Conservation (phyloP, 2,888 invertebrate genomes). For the Poecilus cupreus region DNA sequence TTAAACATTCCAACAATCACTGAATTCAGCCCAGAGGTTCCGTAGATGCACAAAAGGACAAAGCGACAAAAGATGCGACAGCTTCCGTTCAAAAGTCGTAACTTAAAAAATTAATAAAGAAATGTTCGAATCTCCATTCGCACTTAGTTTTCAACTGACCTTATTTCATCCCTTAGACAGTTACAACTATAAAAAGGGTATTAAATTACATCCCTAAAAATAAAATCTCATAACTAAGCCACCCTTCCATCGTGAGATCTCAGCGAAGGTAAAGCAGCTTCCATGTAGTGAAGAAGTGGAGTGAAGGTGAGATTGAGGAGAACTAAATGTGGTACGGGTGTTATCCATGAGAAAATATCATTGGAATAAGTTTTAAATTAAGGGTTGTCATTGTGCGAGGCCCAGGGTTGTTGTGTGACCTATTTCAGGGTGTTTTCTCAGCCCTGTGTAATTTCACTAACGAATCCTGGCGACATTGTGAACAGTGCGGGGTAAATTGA, state of each 20-base stretch:
- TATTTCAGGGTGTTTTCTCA: slow-evolving; percentile 64
- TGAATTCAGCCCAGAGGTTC: not conserved
- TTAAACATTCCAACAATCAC: slow-evolving; percentile 35
- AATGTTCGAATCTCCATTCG: slow-evolving; percentile 63
- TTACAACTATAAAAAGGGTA: slow-evolving; percentile 72
- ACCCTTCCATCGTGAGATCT: slow-evolving; percentile 67
- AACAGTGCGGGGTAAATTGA: slow-evolving; percentile 62
- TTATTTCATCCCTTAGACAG: slow-evolving; percentile 71
- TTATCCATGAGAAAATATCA: slow-evolving; percentile 71
- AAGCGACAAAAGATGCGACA: slow-evolving; percentile 16
- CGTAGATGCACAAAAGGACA: slow-evolving; percentile 12
- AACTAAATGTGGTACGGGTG: slow-evolving; percentile 6
- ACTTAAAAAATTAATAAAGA: slow-evolving; percentile 60
- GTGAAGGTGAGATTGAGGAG: not conserved
- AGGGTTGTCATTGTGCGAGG: slow-evolving; percentile 71
- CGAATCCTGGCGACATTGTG: slow-evolving; percentile 52
- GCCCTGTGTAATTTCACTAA: slow-evolving; percentile 64
- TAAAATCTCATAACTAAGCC: slow-evolving; percentile 70
- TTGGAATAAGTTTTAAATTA: slow-evolving; percentile 71
- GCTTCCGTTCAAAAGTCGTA: slow-evolving; percentile 55
- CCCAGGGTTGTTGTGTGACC: slow-evolving; percentile 68
- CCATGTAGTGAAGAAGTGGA: not conserved
- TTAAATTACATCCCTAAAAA: slow-evolving; percentile 72
- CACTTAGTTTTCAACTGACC: slow-evolving; percentile 68
- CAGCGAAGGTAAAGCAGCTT: slow-evolving; percentile 58